Conservation (phyloP, 2,113 vertebrate species). For the Emydocephalus ijimae region DNA sequence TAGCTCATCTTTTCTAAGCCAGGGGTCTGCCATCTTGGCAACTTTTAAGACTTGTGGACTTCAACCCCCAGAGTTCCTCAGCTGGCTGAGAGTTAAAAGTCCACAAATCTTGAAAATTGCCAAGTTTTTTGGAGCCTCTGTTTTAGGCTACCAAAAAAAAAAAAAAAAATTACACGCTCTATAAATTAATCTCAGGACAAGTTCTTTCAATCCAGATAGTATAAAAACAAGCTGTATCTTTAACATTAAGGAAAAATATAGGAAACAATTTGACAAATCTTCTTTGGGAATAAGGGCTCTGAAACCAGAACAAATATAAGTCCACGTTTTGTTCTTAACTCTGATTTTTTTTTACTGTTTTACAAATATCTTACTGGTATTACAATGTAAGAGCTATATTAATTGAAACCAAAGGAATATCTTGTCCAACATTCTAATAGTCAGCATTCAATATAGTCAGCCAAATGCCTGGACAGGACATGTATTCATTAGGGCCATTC, state of each 20-base stretch:
- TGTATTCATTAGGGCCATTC: background rate
- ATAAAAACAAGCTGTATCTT: background rate
- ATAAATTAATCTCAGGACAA: background rate
- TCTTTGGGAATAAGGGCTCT: background rate
- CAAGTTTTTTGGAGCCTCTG: background rate
- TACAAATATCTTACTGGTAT: background rate
- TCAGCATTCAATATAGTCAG: background rate
- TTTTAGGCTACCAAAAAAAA: background rate
- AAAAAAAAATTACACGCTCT: background rate
- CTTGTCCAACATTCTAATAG: background rate
- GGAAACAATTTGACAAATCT: background rate
- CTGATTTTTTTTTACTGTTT: too few species aligned
- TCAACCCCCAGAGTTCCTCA: background rate
- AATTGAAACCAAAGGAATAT: background rate
- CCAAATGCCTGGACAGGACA: background rate
- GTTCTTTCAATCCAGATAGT: background rate
- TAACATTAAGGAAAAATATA: background rate
- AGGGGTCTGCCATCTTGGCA: background rate
- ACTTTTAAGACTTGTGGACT: background rate
- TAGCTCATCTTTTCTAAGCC: too few species aligned
- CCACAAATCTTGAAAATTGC: background rate
- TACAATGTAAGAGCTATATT: background rate
- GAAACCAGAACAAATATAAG: background rate
- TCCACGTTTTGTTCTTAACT: background rate
- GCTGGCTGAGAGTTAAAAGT: background rate